phyloP scores from a whole-genome alignment of 2,888 invertebrate species.

The Epinotia brunnichana region DNA sequence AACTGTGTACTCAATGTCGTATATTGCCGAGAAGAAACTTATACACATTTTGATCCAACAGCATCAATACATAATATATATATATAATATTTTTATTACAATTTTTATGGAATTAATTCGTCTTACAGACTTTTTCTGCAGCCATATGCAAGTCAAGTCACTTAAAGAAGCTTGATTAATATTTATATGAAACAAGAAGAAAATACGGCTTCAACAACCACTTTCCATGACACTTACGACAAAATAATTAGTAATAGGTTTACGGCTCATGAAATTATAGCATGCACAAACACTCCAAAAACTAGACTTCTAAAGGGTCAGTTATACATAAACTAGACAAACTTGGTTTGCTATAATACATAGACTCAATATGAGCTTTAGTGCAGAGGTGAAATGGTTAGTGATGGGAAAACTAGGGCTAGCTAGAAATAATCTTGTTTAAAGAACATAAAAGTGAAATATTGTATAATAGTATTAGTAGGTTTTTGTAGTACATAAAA shows the following conservation, averaged over 20 bases:
- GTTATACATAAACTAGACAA: too few species aligned
- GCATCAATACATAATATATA: too few species aligned
- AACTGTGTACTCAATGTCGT: too few species aligned
- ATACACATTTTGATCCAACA: too few species aligned
- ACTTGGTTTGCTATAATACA: too few species aligned
- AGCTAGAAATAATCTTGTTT: background rate
- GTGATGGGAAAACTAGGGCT: background rate
- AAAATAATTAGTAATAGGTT: background rate
- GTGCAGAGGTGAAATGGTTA: constrained; percentile 5
- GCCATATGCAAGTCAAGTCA: background rate
- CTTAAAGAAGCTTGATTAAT: background rate
- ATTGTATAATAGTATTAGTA: too few species aligned
- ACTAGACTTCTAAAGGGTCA: background rate
- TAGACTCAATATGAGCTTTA: background rate
- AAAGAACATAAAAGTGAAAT: too few species aligned
- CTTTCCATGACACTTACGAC: background rate
- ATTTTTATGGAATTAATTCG: background rate
- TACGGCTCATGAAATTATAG: constrained; percentile 9
- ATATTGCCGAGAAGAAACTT: too few species aligned
- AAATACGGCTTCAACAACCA: background rate
- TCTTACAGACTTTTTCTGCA: background rate
- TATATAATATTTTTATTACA: too few species aligned
- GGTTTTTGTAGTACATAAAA: background rate
- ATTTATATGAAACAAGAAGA: background rate
- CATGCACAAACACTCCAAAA: background rate